Evolutionary conservation across 2,113 vertebrate species (phyloP).

Genomic region (Aphelocoma coerulescens): DNA sequence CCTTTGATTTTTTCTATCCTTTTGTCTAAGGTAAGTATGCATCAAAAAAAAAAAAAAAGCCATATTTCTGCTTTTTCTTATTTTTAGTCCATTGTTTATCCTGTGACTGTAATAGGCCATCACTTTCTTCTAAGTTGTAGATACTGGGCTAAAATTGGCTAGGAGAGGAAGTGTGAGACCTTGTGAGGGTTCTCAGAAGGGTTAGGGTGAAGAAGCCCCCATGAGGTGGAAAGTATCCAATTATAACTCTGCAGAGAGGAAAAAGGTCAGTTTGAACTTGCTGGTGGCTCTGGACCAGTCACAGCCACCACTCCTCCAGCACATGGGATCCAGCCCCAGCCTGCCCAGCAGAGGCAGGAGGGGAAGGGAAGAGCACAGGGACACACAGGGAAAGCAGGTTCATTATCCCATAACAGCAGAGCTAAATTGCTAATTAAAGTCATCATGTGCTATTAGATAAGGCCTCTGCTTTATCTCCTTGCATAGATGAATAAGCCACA

Average conservation of each 20-base stretch:
- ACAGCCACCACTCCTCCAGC: background rate
- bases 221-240: background rate
- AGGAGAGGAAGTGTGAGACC: background rate
- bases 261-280: background rate
- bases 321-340: background rate
- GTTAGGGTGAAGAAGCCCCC: background rate
- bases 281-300: background rate
- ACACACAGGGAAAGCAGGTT: background rate
- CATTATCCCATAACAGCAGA: background rate
- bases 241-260: background rate
- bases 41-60: background rate
- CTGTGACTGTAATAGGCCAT: background rate
- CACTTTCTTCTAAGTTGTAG: background rate
- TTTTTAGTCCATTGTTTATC: background rate
- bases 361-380: background rate
- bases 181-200: background rate
- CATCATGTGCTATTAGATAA: background rate
- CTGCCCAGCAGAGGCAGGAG: background rate
- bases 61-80: background rate
- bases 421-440: constrained; percentile 36
- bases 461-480: background rate
- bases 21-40: constrained; percentile 77
- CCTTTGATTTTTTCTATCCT: constrained; percentile 91
- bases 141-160: background rate
- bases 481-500: background rate